Conservation (phyloP, 2,113 vertebrate genomes). For the Amblyopsis rosae region DNA sequence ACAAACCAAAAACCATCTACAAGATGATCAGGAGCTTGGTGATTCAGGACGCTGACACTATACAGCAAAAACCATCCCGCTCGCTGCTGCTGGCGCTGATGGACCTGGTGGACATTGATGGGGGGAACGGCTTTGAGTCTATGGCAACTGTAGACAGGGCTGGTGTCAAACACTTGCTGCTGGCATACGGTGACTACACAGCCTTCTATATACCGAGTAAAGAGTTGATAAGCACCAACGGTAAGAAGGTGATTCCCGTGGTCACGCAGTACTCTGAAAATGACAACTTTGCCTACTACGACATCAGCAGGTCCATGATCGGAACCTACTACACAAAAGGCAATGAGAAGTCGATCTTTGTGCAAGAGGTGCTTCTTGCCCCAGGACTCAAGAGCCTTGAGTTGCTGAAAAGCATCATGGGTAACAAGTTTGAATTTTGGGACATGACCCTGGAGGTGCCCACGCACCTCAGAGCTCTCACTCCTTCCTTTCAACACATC, state of each 20-base stretch:
- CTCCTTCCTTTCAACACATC: too few species aligned
- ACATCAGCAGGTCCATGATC: slow-evolving; percentile 1
- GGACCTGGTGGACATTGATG: too few species aligned
- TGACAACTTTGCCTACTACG: slow-evolving; percentile 2
- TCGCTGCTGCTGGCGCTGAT: too few species aligned
- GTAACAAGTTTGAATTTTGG: slow-evolving; percentile 8
- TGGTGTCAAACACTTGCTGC: not conserved
- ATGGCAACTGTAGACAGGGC: not conserved
- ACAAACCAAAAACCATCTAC: too few species aligned
- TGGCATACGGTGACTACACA: not conserved
- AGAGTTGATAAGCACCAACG: slow-evolving; percentile 1
- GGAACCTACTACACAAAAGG: not conserved
- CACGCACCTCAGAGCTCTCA: too few species aligned
- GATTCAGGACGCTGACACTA: too few species aligned
- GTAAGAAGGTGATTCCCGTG: slow-evolving; percentile 9
- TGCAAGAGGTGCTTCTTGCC: slow-evolving; percentile 2
- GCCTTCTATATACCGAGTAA: slow-evolving; percentile 4
- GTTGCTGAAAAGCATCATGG: not conserved
- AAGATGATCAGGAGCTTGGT: too few species aligned
- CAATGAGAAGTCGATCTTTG: not conserved
- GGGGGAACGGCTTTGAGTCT: slow-evolving; percentile 2
- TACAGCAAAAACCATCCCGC: too few species aligned
- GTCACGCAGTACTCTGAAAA: slow-evolving; percentile 14
- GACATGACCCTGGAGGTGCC: too few species aligned
- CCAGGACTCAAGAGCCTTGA: not conserved